Evolutionary conservation across 2,113 vertebrate genomes (phyloP), one percentile per base, ranked within the genome.

Genomic region (Lepidiolamprologus cunningtoni): DNA sequence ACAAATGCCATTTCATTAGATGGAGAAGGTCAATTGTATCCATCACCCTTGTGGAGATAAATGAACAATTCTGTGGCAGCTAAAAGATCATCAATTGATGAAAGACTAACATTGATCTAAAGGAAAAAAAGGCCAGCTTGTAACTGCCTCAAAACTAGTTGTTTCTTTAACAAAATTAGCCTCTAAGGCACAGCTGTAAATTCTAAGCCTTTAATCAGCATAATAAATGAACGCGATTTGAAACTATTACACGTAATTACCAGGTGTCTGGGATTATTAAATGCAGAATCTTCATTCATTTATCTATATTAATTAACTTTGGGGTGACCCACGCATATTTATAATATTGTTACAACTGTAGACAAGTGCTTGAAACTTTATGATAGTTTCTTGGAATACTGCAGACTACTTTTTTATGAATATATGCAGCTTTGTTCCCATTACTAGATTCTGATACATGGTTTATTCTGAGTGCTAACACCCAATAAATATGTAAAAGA

Each of bases 11-110:
- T 94, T 96, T 94, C 93, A 94, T 95, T 93, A 92, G 87, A 58
- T 85, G 45, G 53, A 90, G 93, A 96, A 96, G 95, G 96, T 96
- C 95, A 96, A 87, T 84, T 87, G 85, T 94, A 95, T 96, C 92
- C 90, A 93, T 96, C 95, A 94, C 87, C 81, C 86, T 93, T 91
- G 94, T 91, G 90, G 91, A 92, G 93, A 94, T 95, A 93, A 95
- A 94, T 93, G 90, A 95, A 93, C 91, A 92, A 89, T 90, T 91
- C 90, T 92, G 90, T 83, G 90, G 90, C 87, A 88, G 89, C 86
- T 93, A 63, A 95, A 95, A 94, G 90, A 94, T 91, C 91, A 95
- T 91, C 91, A 93, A 85, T 91, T 86, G 91, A 90, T 86, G 45
- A 94, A 92, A 91, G 89, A 90, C 84, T 90, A 89, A 93, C 87